A percentile compares a stretch with the other conserved stretches of the same genome.
Conservation (phyloP, 2,113 vertebrate species). For the Notothenia coriiceps region DNA sequence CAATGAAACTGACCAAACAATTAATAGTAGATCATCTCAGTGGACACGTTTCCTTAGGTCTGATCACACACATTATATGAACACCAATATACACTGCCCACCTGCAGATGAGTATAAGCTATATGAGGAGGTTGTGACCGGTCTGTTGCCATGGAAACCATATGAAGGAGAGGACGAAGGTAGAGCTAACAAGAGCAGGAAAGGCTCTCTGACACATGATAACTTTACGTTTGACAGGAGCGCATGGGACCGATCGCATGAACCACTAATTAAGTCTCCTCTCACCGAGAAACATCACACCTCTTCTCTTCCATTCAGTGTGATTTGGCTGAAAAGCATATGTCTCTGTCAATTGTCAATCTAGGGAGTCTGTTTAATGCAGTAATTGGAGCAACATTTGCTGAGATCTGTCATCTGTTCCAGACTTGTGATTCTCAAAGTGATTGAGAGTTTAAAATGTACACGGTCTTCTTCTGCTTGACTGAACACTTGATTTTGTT, state of each 20-base stretch:
- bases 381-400: conserved; percentile 46
- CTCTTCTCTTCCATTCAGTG: conserved; percentile 1
- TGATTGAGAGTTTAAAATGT: conserved; percentile 13
- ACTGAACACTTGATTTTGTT: conserved; percentile 10
- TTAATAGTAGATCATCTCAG: neutral
- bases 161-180: conserved; percentile 17
- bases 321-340: conserved; percentile 11
- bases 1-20: neutral
- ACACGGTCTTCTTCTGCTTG: neutral
- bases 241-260: conserved; percentile 23
- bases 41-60: neutral
- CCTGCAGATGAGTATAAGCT: conserved; percentile 29
- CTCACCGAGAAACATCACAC: conserved; percentile 14
- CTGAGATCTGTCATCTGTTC: conserved; percentile 9
- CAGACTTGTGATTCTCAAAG: conserved; percentile 7
- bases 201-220: conserved; percentile 32
- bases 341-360: conserved; percentile 7
- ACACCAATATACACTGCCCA: neutral
- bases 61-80: neutral
- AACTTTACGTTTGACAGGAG: conserved; percentile 49
- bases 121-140: conserved; percentile 13
- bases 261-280: conserved; percentile 44
- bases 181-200: conserved; percentile 43
- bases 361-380: conserved; percentile 25
- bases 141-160: conserved; percentile 71